These are phyloP conservation scores for Unio delphinus DNA, from an alignment of 2,888 invertebrate genomes.

Conservation along the genomic window DNA sequence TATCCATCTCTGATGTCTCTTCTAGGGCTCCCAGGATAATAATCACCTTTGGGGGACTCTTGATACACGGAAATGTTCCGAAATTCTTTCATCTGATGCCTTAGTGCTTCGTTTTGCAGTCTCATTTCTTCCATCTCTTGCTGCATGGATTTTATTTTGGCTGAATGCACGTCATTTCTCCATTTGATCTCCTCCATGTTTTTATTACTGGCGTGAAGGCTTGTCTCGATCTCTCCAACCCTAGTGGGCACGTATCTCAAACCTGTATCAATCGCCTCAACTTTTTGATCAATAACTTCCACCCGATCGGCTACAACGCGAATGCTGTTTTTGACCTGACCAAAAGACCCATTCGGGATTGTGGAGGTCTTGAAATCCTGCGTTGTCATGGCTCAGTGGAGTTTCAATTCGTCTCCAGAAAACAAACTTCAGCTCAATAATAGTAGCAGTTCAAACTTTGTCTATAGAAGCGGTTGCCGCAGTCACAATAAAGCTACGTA, in stretches of 20 bases:
- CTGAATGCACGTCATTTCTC: slow-evolving; percentile 18
- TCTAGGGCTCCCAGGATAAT: no score
- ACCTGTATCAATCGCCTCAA: slow-evolving; percentile 8
- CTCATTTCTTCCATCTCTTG: slow-evolving; percentile 23
- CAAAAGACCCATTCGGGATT: not conserved
- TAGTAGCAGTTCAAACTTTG: no score
- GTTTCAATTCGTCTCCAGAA: no score
- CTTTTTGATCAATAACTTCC: slow-evolving; percentile 13
- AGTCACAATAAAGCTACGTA: no score
- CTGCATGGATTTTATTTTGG: slow-evolving; percentile 13
- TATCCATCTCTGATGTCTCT: no score
- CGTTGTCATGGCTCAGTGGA: not conserved
- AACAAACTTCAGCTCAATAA: no score
- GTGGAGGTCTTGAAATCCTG: not conserved
- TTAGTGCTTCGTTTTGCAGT: slow-evolving; percentile 12
- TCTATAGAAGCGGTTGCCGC: no score
- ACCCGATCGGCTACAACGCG: slow-evolving; percentile 11
- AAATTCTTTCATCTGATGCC: not conserved
- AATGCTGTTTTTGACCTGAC: not conserved
- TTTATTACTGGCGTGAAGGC: slow-evolving; percentile 3
- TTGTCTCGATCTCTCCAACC: slow-evolving; percentile 11
- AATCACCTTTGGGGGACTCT: no score
- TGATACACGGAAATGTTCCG: no score
- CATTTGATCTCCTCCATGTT: slow-evolving; percentile 15
- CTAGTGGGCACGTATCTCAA: slow-evolving; percentile 9